Conservation (phyloP, 2,888 invertebrate genomes). For the Callyntrura guangdongensis region DNA sequence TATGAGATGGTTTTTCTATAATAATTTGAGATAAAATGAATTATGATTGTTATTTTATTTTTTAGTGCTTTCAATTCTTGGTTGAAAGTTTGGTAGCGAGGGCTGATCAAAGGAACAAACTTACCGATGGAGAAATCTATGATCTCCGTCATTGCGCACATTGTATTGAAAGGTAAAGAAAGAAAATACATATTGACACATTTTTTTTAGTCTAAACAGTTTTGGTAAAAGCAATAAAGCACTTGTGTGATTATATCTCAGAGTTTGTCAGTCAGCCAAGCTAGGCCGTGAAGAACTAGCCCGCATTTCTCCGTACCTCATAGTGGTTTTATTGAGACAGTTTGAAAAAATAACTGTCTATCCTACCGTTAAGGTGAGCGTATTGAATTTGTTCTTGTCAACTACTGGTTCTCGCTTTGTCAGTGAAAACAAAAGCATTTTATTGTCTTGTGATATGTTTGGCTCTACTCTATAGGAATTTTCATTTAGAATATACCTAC, state of each 20-base stretch:
- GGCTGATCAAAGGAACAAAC: slow-evolving; percentile 83
- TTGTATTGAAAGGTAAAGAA: slow-evolving; percentile 82
- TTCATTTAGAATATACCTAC: not conserved
- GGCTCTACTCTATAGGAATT: not conserved
- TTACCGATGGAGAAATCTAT: slow-evolving; percentile 83
- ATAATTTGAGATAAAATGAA: not conserved
- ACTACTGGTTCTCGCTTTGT: not conserved
- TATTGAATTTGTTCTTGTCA: not conserved
- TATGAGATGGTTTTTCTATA: not conserved
- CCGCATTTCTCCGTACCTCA: slow-evolving; percentile 87
- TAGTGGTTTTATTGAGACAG: slow-evolving; percentile 87
- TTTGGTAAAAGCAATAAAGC: not conserved
- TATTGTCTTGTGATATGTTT: too few species aligned
- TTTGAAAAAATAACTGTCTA: slow-evolving; percentile 87
- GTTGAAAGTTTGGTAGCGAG: slow-evolving; percentile 79
- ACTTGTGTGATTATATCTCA: slow-evolving; percentile 50
- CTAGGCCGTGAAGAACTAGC: slow-evolving; percentile 86
- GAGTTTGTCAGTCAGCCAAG: slow-evolving; percentile 83
- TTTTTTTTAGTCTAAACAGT: not conserved
- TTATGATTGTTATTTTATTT: slow-evolving; percentile 7
- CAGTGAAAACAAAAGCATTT: not conserved
- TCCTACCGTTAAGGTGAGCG: slow-evolving; percentile 87
- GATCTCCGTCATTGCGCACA: slow-evolving; percentile 83
- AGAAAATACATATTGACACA: not conserved
- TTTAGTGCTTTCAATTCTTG: slow-evolving; percentile 83